phyloP scores from a whole-genome alignment of 2,113 vertebrate genomes.

The Cyrtonyx montezumae region DNA sequence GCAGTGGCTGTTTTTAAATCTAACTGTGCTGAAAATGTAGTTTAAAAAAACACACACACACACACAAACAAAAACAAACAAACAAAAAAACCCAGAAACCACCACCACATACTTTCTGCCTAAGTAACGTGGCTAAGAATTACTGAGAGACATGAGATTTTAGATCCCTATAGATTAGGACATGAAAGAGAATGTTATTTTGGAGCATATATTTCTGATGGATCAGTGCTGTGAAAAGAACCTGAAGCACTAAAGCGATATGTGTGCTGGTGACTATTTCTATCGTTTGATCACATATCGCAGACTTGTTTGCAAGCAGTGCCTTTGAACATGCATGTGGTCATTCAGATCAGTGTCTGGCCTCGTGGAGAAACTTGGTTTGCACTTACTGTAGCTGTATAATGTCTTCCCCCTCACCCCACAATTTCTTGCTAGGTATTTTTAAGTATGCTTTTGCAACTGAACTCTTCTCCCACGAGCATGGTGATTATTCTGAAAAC shows the following conservation, averaged over 20 bases:
- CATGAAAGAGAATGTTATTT: neutral
- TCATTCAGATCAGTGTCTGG: neutral
- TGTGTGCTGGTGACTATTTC: neutral
- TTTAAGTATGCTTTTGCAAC: neutral
- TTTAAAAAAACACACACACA: no score
- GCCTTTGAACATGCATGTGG: neutral
- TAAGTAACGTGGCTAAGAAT: neutral
- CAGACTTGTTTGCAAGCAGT: neutral
- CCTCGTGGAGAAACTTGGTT: neutral
- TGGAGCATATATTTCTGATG: neutral
- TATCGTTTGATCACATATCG: neutral
- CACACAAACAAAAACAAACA: neutral
- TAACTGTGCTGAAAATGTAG: neutral
- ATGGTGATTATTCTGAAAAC: neutral
- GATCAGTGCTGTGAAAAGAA: neutral
- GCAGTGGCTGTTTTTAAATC: neutral
- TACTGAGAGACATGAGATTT: neutral
- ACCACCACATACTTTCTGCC: neutral
- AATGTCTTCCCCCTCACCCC: rapidly evolving
- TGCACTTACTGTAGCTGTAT: neutral
- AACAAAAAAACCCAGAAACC: neutral
- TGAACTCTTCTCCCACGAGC: neutral
- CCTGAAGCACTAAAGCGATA: neutral
- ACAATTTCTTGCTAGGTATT: neutral
- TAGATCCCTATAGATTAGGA: neutral